Base-by-base conservation (phyloP, 2,888 invertebrate genomes). In the Glaucopsyche alexis region DNA sequence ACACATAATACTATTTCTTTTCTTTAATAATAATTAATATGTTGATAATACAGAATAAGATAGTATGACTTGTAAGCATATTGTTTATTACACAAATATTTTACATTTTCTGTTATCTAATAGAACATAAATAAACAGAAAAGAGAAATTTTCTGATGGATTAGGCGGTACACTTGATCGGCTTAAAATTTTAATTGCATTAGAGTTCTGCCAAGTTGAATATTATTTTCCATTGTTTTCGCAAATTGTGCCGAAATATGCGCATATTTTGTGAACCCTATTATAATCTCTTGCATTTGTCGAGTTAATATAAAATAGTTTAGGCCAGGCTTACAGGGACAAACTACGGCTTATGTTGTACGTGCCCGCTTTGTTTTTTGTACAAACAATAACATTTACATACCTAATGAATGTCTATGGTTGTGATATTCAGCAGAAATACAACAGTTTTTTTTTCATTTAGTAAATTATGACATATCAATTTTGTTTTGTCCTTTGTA, bases 201-300 rank as follows among this genome's bases (percentile, higher is more conserved):
- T 29, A 29, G 60, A 60, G 60, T 55, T 55, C 55, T 19, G 19
- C 60, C 29, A 60, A 38, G 60, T 60, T 60, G 29, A 38, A 60
- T 60, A 29, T 60, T 60, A 29, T 60, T 60, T 29, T 60, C 29
- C 60, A 38, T 60, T 60, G 60, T 38, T 60, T 29, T 4, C 29
- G 29, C 29, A 29, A 29, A 29, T 29, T 60, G 60, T 14, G 60
- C 60, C 29, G 29, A 60, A 60, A 60, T 60, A 60, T 60, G 60
- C 60, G 60, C 60, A 60, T 60, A 60, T 60, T 60, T 60, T 60
- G 60, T 29, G 13, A 60, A 60, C 14, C 60, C 60, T 19, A 60
- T 60, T 60, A 60, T 60, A 60, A 60, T 60, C 29, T 60, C 60
- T 60, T 60, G 60, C 29, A 38, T 60, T 60, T 60, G 60, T 60